These are phyloP conservation scores for Drosophila paucipuncta DNA, from an alignment of 2,888 invertebrate species.

Conservation along the genomic window DNA sequence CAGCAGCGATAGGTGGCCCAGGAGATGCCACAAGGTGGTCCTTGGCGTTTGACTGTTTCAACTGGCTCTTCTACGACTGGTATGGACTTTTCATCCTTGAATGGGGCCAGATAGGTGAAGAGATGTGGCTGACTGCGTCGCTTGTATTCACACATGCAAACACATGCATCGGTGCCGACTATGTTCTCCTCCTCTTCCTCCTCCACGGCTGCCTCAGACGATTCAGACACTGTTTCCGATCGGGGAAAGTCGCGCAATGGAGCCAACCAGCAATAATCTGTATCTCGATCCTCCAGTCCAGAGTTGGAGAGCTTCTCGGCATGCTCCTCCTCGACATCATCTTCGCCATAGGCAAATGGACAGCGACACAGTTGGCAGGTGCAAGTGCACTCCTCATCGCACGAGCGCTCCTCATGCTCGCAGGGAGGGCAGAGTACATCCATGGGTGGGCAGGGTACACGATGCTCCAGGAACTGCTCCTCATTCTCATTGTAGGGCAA, in stretches of 20 bases:
- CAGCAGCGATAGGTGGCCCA: slow-evolving; percentile 54
- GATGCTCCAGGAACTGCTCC: slow-evolving; percentile 39
- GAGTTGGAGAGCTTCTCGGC: slow-evolving; percentile 48
- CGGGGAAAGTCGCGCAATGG: slow-evolving; percentile 51
- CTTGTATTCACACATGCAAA: slow-evolving; percentile 54
- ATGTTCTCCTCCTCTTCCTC: neutral
- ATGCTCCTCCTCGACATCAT: slow-evolving; percentile 51
- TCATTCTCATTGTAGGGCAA: slow-evolving; percentile 50
- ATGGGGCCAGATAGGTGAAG: slow-evolving; percentile 56
- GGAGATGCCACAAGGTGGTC: slow-evolving; percentile 54
- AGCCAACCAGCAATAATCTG: slow-evolving; percentile 65
- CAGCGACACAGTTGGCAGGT: slow-evolving; percentile 62
- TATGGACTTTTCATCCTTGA: slow-evolving; percentile 9
- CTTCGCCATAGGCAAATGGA: slow-evolving; percentile 20
- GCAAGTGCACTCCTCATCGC: slow-evolving; percentile 63
- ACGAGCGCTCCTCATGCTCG: slow-evolving; percentile 23
- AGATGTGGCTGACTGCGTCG: slow-evolving; percentile 52
- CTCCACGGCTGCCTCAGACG: neutral
- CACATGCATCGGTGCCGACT: slow-evolving; percentile 38
- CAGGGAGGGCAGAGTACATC: slow-evolving; percentile 67
- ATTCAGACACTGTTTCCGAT: neutral
- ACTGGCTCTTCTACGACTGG: neutral
- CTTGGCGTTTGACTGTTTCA: neutral
- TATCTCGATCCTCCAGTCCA: slow-evolving; percentile 66
- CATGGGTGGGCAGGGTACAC: slow-evolving; percentile 51